A percentile compares a stretch with the other conserved stretches of the same genome.
Evolutionary conservation across 2,888 invertebrate species (phyloP).

Genomic region (Icerya purchasi): DNA sequence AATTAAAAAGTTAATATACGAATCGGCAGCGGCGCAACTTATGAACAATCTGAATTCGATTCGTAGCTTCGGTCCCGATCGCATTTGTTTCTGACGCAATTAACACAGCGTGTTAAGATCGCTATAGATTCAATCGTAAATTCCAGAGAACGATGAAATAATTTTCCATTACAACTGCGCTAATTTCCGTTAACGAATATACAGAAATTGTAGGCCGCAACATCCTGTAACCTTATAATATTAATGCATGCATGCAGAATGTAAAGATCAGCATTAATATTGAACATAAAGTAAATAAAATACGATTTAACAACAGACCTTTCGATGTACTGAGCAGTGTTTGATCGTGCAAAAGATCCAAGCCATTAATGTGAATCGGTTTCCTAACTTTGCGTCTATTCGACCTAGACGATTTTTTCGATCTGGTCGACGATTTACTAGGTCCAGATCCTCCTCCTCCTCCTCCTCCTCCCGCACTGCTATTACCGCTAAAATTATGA

Average conservation of each 20-base stretch:
- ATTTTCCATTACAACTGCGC: background rate
- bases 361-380: conserved; percentile 54
- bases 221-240: too few species aligned
- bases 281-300: too few species aligned
- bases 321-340: conserved; percentile 66
- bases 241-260: background rate
- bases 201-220: too few species aligned
- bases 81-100: conserved; percentile 4
- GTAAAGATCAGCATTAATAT: too few species aligned
- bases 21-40: too few species aligned
- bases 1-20: too few species aligned
- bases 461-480: conserved; percentile 16
- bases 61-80: conserved; percentile 1
- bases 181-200: too few species aligned
- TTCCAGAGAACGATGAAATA: background rate
- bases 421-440: background rate
- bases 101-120: background rate
- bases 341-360: conserved; percentile 72
- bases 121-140: background rate
- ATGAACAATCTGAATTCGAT: too few species aligned
- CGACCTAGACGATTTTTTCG: too few species aligned
- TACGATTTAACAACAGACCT: conserved; percentile 13
- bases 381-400: conserved; percentile 38
- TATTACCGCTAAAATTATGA: conserved; percentile 6
- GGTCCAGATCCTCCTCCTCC: conserved; percentile 8